phyloP scores from a whole-genome alignment of 2,888 invertebrate species.

The Falcaria lacertinaria region DNA sequence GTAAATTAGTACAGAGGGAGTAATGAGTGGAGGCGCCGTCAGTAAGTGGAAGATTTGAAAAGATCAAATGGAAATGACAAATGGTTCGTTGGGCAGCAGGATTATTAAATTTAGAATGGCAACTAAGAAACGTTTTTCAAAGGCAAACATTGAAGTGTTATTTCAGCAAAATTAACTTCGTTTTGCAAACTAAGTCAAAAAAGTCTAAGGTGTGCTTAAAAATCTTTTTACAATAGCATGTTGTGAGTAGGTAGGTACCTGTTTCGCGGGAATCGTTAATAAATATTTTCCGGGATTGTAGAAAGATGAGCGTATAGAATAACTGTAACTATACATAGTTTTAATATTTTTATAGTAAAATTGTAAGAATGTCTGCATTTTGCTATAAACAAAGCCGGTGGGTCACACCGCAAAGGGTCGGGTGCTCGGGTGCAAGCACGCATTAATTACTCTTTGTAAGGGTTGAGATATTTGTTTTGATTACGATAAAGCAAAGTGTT shows the following conservation, averaged over 20 bases:
- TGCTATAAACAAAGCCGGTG: constrained; percentile 56
- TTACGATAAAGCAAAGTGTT: constrained; percentile 28
- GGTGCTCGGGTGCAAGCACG: constrained; percentile 63
- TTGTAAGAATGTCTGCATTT: constrained; percentile 61
- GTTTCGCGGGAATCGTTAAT: no score
- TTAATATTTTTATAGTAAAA: constrained; percentile 26
- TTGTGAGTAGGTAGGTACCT: no score
- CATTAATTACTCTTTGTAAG: constrained; percentile 71
- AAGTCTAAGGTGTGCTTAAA: not conserved
- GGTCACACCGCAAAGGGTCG: constrained; percentile 45
- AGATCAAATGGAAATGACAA: constrained; percentile 32
- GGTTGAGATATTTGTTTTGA: constrained; percentile 44
- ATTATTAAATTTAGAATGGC: constrained; percentile 17
- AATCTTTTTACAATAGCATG: no score
- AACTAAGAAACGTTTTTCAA: not conserved
- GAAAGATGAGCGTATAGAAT: no score
- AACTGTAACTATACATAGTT: not conserved
- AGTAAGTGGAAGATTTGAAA: constrained; percentile 27
- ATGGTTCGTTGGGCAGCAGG: constrained; percentile 20
- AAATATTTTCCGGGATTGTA: no score
- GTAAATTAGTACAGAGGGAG: constrained; percentile 1
- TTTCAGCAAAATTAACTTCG: not conserved
- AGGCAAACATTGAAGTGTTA: constrained; percentile 1
- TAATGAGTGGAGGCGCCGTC: constrained; percentile 6
- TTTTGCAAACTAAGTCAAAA: not conserved